Evolutionary conservation across 2,888 invertebrate genomes (phyloP).

Genomic region (Julus scanicus): DNA sequence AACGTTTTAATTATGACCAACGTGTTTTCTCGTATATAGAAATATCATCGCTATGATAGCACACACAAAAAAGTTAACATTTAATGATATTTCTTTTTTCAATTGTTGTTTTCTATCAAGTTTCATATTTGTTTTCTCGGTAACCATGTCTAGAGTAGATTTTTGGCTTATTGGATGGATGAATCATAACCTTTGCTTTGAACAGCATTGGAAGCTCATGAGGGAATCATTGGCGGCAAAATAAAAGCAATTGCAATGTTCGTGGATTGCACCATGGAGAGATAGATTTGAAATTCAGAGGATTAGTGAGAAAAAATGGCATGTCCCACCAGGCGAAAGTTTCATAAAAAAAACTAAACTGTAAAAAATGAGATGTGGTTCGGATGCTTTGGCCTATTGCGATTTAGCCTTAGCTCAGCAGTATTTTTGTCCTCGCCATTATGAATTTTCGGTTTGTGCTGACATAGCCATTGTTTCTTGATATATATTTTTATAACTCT

Average conservation of each 20-base stretch:
- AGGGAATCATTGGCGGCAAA: constrained; percentile 37
- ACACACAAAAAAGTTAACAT: not conserved
- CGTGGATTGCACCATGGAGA: constrained; percentile 37
- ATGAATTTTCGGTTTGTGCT: constrained; percentile 28
- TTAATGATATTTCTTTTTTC: not conserved
- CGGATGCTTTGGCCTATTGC: not conserved
- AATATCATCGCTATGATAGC: not conserved
- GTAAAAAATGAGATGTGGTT: constrained; percentile 3
- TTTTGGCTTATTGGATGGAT: constrained; percentile 2
- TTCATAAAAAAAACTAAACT: not conserved
- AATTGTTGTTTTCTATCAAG: not conserved
- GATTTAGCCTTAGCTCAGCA: constrained; percentile 32
- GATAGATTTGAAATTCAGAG: constrained; percentile 7
- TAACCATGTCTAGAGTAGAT: not conserved
- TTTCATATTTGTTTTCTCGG: not conserved
- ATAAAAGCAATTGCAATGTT: not conserved
- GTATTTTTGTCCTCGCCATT: not conserved
- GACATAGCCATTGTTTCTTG: constrained; percentile 10
- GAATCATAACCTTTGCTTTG: constrained; percentile 9
- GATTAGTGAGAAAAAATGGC: constrained; percentile 27
- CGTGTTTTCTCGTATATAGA: not conserved
- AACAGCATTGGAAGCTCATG: constrained; percentile 9
- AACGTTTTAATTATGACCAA: not conserved
- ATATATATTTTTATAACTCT: constrained; percentile 41
- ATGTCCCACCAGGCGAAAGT: not conserved